A percentile compares a stretch with the other conserved stretches of the same genome.
phyloP scores from a whole-genome alignment of 2,797 vertebrate genomes.

The Chelidonichthys spinosus region DNA sequence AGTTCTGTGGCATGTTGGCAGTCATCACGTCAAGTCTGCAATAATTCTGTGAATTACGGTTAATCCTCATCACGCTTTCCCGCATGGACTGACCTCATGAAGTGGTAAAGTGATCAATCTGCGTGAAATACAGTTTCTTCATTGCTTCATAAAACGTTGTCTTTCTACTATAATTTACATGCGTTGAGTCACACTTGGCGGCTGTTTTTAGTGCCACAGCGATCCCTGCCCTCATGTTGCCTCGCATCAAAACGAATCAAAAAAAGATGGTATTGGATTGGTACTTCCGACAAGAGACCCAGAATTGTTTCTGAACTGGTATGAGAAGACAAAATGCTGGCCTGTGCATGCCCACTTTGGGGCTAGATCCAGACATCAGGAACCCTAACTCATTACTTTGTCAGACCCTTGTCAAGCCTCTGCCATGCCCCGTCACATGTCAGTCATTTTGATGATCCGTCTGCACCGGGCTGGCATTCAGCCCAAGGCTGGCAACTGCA shows the following conservation, averaged over 20 bases:
- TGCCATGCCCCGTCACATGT: slow-evolving; percentile 37
- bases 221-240: neutral
- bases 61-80: neutral
- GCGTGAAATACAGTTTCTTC: neutral
- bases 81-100: neutral
- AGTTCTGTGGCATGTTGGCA: neutral
- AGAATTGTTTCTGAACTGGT: neutral
- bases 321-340: neutral
- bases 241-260: neutral
- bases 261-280: neutral
- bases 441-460: slow-evolving; percentile 61
- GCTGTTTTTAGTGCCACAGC: neutral
- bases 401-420: slow-evolving; percentile 24
- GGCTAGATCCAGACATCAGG: slow-evolving; percentile 1
- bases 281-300: neutral
- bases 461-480: slow-evolving; percentile 50
- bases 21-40: neutral
- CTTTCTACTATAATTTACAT: slow-evolving; percentile 19
- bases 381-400: neutral
- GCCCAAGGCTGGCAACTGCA: slow-evolving; percentile 49
- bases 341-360: neutral
- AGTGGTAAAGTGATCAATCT: slow-evolving; percentile 4
- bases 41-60: neutral
- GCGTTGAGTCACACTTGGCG: slow-evolving; percentile 17
- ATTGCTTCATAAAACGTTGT: slow-evolving; percentile 2